Conservation (phyloP, 2,888 invertebrate species). For the Conchocele bisecta region DNA sequence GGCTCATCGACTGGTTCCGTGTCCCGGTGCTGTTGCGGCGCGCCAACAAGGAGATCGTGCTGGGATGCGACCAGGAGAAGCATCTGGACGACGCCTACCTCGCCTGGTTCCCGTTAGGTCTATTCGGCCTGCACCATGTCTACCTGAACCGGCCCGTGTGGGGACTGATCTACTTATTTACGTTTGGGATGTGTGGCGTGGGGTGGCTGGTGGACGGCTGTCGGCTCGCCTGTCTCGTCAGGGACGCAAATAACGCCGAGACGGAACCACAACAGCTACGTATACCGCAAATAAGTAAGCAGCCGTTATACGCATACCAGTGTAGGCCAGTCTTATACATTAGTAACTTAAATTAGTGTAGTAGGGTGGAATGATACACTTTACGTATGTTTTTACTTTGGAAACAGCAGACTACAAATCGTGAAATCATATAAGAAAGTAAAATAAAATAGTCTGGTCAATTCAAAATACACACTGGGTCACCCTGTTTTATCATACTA, state of each 20-base stretch:
- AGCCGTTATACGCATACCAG: no score
- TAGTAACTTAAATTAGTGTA: no score
- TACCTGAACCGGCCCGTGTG: neutral
- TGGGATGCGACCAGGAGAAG: constrained; percentile 24
- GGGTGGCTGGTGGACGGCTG: constrained; percentile 17
- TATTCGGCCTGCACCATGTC: neutral
- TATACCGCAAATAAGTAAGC: no score
- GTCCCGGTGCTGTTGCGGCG: constrained; percentile 64
- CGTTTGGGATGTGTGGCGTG: neutral
- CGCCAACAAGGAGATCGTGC: constrained; percentile 49
- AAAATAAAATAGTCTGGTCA: no score
- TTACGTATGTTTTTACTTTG: no score
- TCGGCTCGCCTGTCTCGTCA: constrained; percentile 64
- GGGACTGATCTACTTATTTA: constrained; percentile 2
- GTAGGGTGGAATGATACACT: no score
- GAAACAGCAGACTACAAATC: no score
- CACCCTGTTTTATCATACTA: no score
- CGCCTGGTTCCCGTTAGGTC: constrained; percentile 59
- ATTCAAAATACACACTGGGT: no score
- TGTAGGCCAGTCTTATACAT: no score
- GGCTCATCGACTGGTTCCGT: constrained; percentile 72
- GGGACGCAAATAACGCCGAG: constrained; percentile 63
- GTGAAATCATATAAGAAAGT: no score
- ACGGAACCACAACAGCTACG: no score
- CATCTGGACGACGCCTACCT: constrained; percentile 67